Evolutionary conservation across 2,113 vertebrate genomes (phyloP), one percentile per base, ranked within the genome.

Genomic region (Neotoma lepida): DNA sequence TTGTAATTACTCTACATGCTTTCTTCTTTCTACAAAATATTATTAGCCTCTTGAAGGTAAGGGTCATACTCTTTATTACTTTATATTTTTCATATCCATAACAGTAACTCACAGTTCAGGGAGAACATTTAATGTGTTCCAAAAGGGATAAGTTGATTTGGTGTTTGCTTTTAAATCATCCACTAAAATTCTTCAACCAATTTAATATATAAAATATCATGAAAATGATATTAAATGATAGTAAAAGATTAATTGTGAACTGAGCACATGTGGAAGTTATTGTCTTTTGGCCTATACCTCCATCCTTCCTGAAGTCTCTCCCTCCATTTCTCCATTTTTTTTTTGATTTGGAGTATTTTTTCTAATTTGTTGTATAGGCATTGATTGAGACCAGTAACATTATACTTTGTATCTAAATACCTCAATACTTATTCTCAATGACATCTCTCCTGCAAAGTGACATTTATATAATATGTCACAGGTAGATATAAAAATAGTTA

Each of bases 21-120:
- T 94, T 88, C 10, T 88, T 56, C 17, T 64, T 26, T 68, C 15
- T 93, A 35, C 7, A 86, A 80, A 88, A 81, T 2, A 93, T 66
- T 49, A 51, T 63, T 96, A 96, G 49, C 26, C 30, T 95, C 26
- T 90, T 95, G 61, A 94, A 94, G 88, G 2, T 54, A 96, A 96
- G 54, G 54, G 24, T 68, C 76, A 94, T 86, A 26, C 2, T 85
- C 13, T 76, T 13, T 63, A 18, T 84, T 88, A 64, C 35, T 77
- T 89, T 54, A 58, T 88, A 14, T 88, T 78, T 76, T 95, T 64
- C 70, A 70, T 84, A 84, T 44, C 49, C 15, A 46, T 63, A 93
- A 77, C 10, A 90, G n/a, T 82, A 92, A 78, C 39, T 88, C 33
- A 44, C 8, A 70, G 14, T 91, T 64, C 61, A 6, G n/a, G 80